Evolutionary conservation across 2,797 vertebrate genomes (phyloP), one percentile per base, ranked within the genome.

Genomic region (Coregonus suidteri): DNA sequence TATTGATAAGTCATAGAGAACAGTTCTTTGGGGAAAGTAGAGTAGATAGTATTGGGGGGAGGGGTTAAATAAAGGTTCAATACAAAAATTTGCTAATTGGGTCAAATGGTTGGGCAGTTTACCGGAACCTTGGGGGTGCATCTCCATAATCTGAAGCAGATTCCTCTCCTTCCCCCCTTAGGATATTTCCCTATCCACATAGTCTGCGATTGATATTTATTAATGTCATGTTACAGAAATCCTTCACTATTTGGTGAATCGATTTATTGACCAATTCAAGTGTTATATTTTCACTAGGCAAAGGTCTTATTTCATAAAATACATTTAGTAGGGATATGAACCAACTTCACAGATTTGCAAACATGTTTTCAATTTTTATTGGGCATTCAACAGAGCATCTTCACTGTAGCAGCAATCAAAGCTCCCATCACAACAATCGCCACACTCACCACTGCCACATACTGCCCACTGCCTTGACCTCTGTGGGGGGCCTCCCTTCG

Each of bases 401-500:
- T 64, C 59, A 64, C 3, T 13, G 41, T 47, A 47, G 41, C 59
- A 30, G 20, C 20, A 64, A 64, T 25, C 20, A 64, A 30, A 64
- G 59, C 59, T 64, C 59, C 59, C 59, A 64, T 25, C 16, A 64
- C 7, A 25, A 64, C 9, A 25, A 64, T 25, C 3, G 59, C 59
- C 59, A 64, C 59, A 3, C 59, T 9, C 59, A 64, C 20, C 20
- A 13, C 59, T 3, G 20, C 5, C 59, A 53, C 51, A 72, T 41
- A 51, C 37, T 25, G 25, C 69, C 31, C 70, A 78, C 68, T 81
- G 54, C 62, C 31, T 3, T 34, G 31, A 34, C 31, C 31, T 34
- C 31, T 34, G 31, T 34, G 66, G 64, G 41, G 59, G 67, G 73
- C 56, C 31, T 6, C 64, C 5, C 51, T 69, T 41, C 20, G 53